Base-by-base conservation (phyloP, 2,888 invertebrate genomes). In the Thysanoteuthis rhombus region DNA sequence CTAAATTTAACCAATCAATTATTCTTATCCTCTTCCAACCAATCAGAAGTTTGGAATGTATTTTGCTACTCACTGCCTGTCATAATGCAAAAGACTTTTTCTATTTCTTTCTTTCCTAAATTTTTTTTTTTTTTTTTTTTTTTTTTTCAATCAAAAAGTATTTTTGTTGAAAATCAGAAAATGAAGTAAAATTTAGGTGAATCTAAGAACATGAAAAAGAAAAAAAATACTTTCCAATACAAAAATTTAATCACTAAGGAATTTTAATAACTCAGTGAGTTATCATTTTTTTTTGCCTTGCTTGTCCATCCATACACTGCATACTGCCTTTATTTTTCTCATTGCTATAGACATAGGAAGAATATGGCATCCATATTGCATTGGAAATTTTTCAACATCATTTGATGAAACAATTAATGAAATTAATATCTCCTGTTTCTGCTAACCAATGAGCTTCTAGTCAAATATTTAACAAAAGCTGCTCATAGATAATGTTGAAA, bases 301-400 rank as follows among this genome's bases (percentile, higher is more conserved):
- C 32, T 58, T 58, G 28, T 58, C n/a, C n/a, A 28, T 58, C 36
- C n/a, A 16, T n/a, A 75, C 16, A 75, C 16, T 75, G 75, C 75
- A 75, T 75, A n/a, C 36, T 75, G 16, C 75, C 16, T n/a, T 75
- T 58, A 25, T 58, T 75, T n/a, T 75, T 25, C n/a, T n/a, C 36
- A n/a, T 75, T 75, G 75, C n/a, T 36, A 12, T 75, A 75, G 2
- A 36, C 75, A n/a, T n/a, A 2, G 22, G 45, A 38, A 90, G 90
- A 90, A 90, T 90, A 39, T 40, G 90, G 39, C n/a, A 90, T 90
- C 92, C 45, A 42, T 42, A 42, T 45, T 92, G 92, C 39, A 92
- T 22, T 25, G 32, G 45, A 28, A 36, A 92, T 42, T 92, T 16
- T 42, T 12, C 32, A 32, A 90, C 2, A n/a, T 39, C 32, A 32